Evolutionary conservation across 1,140 invertebrate species (phyloP).

Genomic region (Formica exsecta): DNA sequence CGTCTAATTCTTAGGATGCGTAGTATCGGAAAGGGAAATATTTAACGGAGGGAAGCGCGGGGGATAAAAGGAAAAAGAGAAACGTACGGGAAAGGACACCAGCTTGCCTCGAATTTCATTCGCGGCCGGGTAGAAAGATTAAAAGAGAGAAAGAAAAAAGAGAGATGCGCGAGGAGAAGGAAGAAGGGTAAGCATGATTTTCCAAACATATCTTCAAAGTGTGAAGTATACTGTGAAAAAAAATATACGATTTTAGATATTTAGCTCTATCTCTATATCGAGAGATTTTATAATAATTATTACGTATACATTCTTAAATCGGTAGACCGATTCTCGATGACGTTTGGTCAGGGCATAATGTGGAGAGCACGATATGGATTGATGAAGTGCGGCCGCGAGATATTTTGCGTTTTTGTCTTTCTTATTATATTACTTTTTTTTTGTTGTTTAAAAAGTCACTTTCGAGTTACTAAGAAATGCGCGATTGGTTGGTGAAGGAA

Average conservation of each 20-base stretch:
- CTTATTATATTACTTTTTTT: constrained; percentile 4
- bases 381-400: neutral
- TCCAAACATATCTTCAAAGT: constrained; percentile 82
- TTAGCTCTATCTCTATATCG: constrained; percentile 76
- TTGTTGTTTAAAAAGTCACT: constrained; percentile 55
- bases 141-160: neutral
- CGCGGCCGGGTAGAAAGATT: neutral
- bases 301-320: constrained; percentile 72
- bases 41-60: constrained; percentile 65
- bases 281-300: constrained; percentile 73
- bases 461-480: constrained; percentile 53
- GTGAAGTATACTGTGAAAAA: constrained; percentile 84
- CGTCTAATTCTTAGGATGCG: constrained; percentile 80
- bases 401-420: constrained; percentile 39
- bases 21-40: constrained; percentile 74
- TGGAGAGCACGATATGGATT: constrained; percentile 65
- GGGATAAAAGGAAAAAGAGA: constrained; percentile 45
- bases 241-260: constrained; percentile 84
- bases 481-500: constrained; percentile 80
- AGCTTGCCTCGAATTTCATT: constrained; percentile 22
- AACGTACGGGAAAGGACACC: neutral
- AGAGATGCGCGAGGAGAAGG: neutral
- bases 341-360: constrained; percentile 77
- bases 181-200: constrained; percentile 42
- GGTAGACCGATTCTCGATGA: constrained; percentile 53